phyloP scores from a whole-genome alignment of 2,888 invertebrate species.

The Megalurothrips usitatus region DNA sequence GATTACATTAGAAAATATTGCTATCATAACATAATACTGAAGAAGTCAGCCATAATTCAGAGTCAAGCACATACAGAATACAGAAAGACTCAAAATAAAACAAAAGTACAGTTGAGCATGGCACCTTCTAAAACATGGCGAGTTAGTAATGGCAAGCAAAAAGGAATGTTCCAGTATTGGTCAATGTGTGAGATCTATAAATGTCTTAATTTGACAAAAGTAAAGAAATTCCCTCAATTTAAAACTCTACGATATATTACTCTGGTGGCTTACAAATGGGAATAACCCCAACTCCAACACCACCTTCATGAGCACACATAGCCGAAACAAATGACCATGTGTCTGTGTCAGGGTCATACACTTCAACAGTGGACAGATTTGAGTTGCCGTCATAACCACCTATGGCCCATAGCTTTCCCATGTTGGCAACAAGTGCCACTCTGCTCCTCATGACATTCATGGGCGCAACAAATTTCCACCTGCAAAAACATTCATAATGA shows the following conservation, averaged over 20 bases:
- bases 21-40: too few species aligned
- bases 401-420: slow-evolving; percentile 78
- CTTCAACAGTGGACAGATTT: slow-evolving; percentile 78
- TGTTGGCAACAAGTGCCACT: slow-evolving; percentile 75
- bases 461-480: slow-evolving; percentile 70
- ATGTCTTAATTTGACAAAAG: too few species aligned
- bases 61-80: too few species aligned
- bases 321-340: slow-evolving; percentile 68
- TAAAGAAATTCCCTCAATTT: too few species aligned
- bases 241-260: neutral
- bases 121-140: too few species aligned
- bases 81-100: too few species aligned
- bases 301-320: slow-evolving; percentile 84
- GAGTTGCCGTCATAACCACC: slow-evolving; percentile 75
- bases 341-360: slow-evolving; percentile 69
- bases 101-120: too few species aligned
- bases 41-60: too few species aligned
- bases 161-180: too few species aligned
- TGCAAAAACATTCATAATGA: slow-evolving; percentile 40
- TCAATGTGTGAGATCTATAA: too few species aligned
- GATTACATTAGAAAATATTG: too few species aligned
- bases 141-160: too few species aligned
- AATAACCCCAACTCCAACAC: slow-evolving; percentile 83
- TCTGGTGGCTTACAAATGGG: slow-evolving; percentile 47
- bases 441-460: slow-evolving; percentile 80